These are phyloP conservation scores for Mormoops blainvillei DNA, from an alignment of 2,113 vertebrate species.

Conservation along the genomic window DNA sequence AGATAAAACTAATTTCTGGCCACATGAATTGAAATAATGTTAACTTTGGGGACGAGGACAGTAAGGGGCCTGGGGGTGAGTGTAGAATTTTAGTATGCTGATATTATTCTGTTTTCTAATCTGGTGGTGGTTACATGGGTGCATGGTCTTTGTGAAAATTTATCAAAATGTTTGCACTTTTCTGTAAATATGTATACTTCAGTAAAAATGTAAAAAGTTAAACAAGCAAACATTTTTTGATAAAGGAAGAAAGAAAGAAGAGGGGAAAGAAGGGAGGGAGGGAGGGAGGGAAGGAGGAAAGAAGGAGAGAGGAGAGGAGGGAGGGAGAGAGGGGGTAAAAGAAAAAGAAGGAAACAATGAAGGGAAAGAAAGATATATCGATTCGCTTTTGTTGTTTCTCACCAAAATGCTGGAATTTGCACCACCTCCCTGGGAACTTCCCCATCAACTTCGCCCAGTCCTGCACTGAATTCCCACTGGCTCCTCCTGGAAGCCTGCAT, in stretches of 20 bases:
- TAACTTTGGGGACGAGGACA: background rate
- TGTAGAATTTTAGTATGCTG: accelerated
- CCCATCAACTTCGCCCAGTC: accelerated
- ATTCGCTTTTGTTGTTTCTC: background rate
- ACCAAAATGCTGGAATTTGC: background rate
- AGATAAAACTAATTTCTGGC: background rate
- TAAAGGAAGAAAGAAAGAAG: background rate
- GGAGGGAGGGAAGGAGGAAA: background rate
- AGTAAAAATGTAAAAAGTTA: background rate
- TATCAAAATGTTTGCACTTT: background rate
- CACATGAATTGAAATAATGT: background rate
- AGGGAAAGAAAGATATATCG: background rate
- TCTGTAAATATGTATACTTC: background rate
- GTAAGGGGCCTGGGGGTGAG: too few species aligned
- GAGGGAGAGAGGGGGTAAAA: background rate
- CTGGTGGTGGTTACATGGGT: background rate
- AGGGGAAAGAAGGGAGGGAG: background rate
- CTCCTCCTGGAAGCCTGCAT: background rate
- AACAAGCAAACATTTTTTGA: background rate
- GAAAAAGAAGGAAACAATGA: background rate
- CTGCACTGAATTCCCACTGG: background rate
- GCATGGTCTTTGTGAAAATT: background rate
- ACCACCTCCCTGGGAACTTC: background rate
- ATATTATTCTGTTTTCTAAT: background rate
- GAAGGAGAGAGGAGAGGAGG: background rate